Percentiles rank a stretch among this genome's conserved stretches.
phyloP scores from a whole-genome alignment of 2,113 vertebrate species.

The Orthonyx spaldingii region DNA sequence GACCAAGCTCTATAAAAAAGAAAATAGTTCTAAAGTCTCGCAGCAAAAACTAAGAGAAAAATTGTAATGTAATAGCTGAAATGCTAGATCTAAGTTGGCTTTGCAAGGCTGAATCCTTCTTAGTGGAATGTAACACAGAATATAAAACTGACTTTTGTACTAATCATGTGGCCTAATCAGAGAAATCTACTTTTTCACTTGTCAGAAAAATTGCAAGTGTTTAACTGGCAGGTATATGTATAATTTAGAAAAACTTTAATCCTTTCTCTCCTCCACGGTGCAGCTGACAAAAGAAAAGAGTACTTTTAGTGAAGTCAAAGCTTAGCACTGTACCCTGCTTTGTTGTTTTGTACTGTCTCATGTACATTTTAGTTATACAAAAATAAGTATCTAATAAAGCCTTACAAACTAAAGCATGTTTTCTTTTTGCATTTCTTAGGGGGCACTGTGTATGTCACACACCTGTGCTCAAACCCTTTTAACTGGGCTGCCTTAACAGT shows the following conservation, averaged over 20 bases:
- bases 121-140: neutral
- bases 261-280: neutral
- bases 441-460: accelerated
- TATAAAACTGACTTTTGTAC: neutral
- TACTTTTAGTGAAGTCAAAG: neutral
- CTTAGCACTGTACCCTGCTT: neutral
- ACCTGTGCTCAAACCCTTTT: neutral
- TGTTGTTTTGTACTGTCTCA: neutral
- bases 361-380: neutral
- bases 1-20: neutral
- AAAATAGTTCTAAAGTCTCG: neutral
- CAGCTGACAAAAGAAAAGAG: neutral
- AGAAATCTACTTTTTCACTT: neutral
- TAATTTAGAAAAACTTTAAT: neutral
- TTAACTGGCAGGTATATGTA: neutral
- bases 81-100: neutral
- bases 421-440: neutral
- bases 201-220: neutral
- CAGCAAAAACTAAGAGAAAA: neutral
- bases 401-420: neutral
- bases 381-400: neutral
- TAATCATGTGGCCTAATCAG: neutral
- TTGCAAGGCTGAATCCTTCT: neutral
- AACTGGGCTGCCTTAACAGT: neutral
- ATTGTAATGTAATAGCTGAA: neutral